These are phyloP conservation scores for Bactericera cockerelli DNA, from an alignment of 1,140 invertebrate species.

Conservation along the genomic window DNA sequence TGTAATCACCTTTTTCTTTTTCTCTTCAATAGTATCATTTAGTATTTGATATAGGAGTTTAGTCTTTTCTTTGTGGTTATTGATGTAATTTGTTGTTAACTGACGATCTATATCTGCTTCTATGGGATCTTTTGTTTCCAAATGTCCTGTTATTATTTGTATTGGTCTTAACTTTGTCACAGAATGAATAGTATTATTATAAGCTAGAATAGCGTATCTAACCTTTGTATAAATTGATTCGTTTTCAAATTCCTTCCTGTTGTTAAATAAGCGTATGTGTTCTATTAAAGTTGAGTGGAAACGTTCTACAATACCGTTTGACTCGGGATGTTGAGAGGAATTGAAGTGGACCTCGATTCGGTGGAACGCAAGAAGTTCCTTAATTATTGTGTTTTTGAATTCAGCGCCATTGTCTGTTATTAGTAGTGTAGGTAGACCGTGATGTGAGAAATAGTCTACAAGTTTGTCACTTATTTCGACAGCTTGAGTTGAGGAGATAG, in stretches of 20 bases:
- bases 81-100: background rate
- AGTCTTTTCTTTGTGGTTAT: background rate
- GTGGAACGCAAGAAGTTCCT: background rate
- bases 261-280: background rate
- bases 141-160: background rate
- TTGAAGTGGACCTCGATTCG: background rate
- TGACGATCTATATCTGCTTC: background rate
- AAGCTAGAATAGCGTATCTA: background rate
- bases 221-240: background rate
- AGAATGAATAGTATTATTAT: background rate
- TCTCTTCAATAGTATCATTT: background rate
- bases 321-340: background rate
- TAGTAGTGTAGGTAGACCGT: background rate
- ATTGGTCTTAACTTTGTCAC: background rate
- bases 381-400: constrained; percentile 4
- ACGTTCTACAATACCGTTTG: background rate
- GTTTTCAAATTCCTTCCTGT: background rate
- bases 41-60: background rate
- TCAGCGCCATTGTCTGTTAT: background rate
- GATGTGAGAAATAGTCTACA: background rate
- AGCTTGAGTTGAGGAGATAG: background rate
- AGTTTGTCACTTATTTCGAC: background rate
- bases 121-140: background rate
- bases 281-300: background rate
- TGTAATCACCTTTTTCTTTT: background rate